Evolutionary conservation across 92 coral and sea anemone genomes (phyloP), one percentile per base, ranked within the genome.

Genomic region (Pocillopora grandis): DNA sequence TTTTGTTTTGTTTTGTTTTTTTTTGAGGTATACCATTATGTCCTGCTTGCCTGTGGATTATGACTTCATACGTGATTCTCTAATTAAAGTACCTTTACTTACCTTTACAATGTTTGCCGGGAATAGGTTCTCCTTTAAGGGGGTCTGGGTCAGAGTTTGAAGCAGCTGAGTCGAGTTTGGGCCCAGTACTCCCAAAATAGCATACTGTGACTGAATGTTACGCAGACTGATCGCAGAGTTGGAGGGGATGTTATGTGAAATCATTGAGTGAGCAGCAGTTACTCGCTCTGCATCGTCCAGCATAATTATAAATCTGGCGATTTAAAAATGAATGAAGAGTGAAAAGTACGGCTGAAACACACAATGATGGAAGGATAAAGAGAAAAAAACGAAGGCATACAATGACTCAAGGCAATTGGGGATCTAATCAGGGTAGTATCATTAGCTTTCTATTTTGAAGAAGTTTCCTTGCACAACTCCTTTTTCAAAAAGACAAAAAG

Each of bases 121-220:
- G 80, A 85, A 92, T 60, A 84, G 84, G 5, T 66, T 81, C 15
- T 71, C 67, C 16, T 82, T 79, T 12, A 95, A 80, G 5, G 92
- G 81, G 23, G 98, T 94, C 69, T 84, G 90, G 23, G 98, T 93
- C 68, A 95, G 89, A n/a, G 83, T 83, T 83, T 95, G 98, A 58
- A 95, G 93, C 58, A 93, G 58, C 62, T 90, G 87, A 10, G 79
- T 87, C 14, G 98, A 94, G 61, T 65, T 88, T 3, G 94, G 98
- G 15, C 98, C 98, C 62, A 93, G 70, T 18, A 92, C 90, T 58
- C 94, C 95, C 36, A 95, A 87, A 65, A 87, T 90, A 27, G 89
- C 93, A 63, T 88, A 93, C 0, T 78, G 89, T 31, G 98, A 93
- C 66, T 94, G 95, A 20, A 82, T 62, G 76, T 89, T 89, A 21